phyloP scores from a whole-genome alignment of 1,140 invertebrate genomes.

The Trypoxylus dichotomus region DNA sequence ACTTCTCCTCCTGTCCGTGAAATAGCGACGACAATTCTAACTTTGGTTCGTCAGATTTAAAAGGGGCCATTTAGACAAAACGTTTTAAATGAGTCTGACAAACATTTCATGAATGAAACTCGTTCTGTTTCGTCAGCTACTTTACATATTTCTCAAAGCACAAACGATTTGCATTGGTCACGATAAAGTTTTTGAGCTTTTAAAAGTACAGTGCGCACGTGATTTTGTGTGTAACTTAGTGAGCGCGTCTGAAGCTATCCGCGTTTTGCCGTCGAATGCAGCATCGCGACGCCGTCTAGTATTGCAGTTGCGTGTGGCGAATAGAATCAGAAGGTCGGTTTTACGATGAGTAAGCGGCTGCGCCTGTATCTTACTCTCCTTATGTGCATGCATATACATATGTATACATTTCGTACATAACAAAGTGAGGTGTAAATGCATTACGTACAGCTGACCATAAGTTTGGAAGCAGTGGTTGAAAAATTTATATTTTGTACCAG shows the following conservation, averaged over 20 bases:
- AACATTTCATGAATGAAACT: slow-evolving; percentile 15
- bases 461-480: too few relatives aligned
- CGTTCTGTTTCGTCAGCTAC: neutral
- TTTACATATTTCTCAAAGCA: neutral
- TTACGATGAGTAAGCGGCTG: slow-evolving; percentile 33
- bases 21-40: slow-evolving; percentile 28
- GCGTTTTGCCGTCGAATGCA: slow-evolving; percentile 30
- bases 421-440: too few relatives aligned
- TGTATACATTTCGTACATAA: too few relatives aligned
- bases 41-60: slow-evolving; percentile 4
- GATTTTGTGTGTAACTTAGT: neutral
- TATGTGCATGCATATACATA: too few relatives aligned
- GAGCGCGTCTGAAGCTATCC: slow-evolving; percentile 4
- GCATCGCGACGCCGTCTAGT: slow-evolving; percentile 32
- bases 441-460: too few relatives aligned
- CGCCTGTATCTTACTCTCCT: slow-evolving; percentile 12
- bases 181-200: neutral
- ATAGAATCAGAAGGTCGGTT: slow-evolving; percentile 26
- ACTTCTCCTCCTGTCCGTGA: slow-evolving; percentile 25
- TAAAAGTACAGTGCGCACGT: slow-evolving; percentile 10
- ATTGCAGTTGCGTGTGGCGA: slow-evolving; percentile 32
- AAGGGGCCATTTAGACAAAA: slow-evolving; percentile 31
- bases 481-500: too few relatives aligned
- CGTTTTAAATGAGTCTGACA: neutral
- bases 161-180: neutral